These are phyloP conservation scores for Hemaris fuciformis DNA, from an alignment of 2,888 invertebrate species.

Conservation along the genomic window DNA sequence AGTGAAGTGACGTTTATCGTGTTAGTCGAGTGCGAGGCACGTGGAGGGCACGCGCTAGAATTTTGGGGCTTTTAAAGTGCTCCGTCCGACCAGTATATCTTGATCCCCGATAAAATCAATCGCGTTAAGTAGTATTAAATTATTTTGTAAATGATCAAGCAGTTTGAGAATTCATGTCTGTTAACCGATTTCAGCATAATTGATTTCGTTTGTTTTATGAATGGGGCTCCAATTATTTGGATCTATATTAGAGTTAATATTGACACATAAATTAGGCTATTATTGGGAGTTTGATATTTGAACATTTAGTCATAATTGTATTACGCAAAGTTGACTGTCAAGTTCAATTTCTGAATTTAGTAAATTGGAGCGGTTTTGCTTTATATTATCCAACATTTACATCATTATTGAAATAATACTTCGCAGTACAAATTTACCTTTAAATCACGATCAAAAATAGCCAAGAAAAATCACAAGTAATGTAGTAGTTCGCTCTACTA, in stretches of 20 bases:
- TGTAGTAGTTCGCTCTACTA: too few relatives aligned
- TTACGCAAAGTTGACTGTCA: too few relatives aligned
- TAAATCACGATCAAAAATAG: too few relatives aligned
- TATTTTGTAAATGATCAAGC: neutral
- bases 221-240: neutral
- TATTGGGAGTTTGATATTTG: neutral
- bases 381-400: too few relatives aligned
- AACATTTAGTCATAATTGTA: too few relatives aligned
- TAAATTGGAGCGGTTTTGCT: too few relatives aligned
- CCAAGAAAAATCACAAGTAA: too few relatives aligned
- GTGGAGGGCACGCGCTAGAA: conserved; percentile 58
- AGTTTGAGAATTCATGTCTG: neutral
- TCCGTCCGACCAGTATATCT: conserved; percentile 22
- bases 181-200: neutral
- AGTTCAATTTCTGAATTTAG: too few relatives aligned
- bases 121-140: neutral
- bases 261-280: neutral
- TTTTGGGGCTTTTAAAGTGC: conserved; percentile 48
- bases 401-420: too few relatives aligned
- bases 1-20: conserved; percentile 66
- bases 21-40: conserved; percentile 52
- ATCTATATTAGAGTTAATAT: neutral
- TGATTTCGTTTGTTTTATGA: neutral
- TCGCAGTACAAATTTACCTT: too few relatives aligned
- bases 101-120: conserved; percentile 16